phyloP scores from a whole-genome alignment of 2,113 vertebrate species.

The Cinclus cinclus region DNA sequence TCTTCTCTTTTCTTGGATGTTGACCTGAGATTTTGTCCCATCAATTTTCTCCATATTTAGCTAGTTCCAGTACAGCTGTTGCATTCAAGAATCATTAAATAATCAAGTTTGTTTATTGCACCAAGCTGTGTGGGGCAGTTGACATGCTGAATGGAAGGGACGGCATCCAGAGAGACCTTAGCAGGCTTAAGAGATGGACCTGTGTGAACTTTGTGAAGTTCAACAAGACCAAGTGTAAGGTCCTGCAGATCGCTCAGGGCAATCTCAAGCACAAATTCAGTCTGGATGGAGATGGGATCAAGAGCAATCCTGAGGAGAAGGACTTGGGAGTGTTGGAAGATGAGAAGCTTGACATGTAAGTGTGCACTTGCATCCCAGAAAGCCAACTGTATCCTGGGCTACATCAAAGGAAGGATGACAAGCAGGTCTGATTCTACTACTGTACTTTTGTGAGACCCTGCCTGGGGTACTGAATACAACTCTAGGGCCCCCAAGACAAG shows the following conservation, averaged over 20 bases:
- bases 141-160: neutral
- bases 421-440: neutral
- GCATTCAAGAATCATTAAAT: neutral
- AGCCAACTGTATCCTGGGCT: neutral
- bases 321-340: neutral
- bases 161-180: neutral
- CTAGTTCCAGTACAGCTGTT: neutral
- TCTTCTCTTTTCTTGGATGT: neutral
- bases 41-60: neutral
- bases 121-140: neutral
- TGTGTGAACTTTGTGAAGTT: neutral
- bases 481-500: neutral
- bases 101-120: neutral
- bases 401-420: neutral
- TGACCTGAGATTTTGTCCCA: neutral
- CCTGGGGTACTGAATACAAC: neutral
- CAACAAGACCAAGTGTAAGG: too few species aligned
- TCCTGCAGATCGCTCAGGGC: rapidly evolving
- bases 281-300: neutral
- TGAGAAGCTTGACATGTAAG: neutral
- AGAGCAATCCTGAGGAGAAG: neutral
- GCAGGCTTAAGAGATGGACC: neutral
- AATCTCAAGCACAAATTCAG: neutral
- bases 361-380: neutral
- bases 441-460: neutral